These are phyloP conservation scores for Carettochelys insculpta DNA, from an alignment of 2,113 vertebrate genomes.

Conservation along the genomic window DNA sequence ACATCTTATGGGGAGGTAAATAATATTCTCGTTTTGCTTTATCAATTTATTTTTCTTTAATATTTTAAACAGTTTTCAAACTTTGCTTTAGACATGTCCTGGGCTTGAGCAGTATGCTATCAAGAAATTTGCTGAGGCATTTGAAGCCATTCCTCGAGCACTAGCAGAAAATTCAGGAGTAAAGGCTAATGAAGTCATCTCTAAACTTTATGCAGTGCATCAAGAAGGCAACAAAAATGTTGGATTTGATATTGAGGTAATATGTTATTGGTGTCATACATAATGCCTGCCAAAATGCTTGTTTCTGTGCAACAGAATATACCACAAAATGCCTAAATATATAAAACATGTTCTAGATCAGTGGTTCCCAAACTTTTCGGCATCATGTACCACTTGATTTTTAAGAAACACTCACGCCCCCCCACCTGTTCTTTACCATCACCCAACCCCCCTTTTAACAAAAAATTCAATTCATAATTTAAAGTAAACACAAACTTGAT, in stretches of 20 bases:
- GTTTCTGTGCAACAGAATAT: background rate
- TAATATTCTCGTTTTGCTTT: background rate
- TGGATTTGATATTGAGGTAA: slow-evolving; percentile 97
- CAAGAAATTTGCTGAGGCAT: slow-evolving; percentile 97
- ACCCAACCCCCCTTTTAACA: too few species aligned
- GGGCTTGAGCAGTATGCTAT: slow-evolving; percentile 97
- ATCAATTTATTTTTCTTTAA: background rate
- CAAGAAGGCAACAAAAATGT: slow-evolving; percentile 95
- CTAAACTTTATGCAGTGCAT: slow-evolving; percentile 93
- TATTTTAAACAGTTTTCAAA: background rate
- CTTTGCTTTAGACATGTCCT: slow-evolving; percentile 86
- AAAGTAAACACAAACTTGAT: too few species aligned
- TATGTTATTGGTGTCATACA: fast-evolving
- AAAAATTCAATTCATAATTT: too few species aligned
- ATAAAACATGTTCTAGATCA: background rate
- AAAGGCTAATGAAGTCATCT: slow-evolving; percentile 93
- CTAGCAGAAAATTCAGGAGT: slow-evolving; percentile 95
- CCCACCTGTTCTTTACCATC: too few species aligned
- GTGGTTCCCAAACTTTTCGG: too few species aligned
- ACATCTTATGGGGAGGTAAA: slow-evolving; percentile 94
- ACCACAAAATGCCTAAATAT: background rate
- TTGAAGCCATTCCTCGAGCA: slow-evolving; percentile 91
- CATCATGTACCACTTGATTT: too few species aligned
- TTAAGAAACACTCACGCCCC: too few species aligned
- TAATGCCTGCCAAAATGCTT: background rate